Percentiles rank a stretch among this genome's conserved stretches.
phyloP scores from a whole-genome alignment of 1,140 invertebrate genomes.

The Megathymus violae region DNA sequence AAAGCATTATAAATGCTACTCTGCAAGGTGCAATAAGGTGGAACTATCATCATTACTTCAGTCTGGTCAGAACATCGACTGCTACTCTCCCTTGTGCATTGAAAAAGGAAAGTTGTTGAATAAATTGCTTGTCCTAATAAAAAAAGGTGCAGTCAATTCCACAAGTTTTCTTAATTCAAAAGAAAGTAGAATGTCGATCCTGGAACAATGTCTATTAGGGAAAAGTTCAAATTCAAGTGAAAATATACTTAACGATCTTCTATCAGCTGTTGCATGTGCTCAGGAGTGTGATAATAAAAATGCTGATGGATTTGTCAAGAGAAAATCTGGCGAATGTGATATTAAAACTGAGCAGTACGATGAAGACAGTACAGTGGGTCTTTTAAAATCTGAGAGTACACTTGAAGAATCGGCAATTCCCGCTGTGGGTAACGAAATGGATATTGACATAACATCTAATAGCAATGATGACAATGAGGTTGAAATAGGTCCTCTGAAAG shows the following conservation, averaged over 20 bases:
- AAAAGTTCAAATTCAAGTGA: slow-evolving; percentile 82
- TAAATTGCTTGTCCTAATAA: slow-evolving; percentile 87
- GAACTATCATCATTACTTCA: slow-evolving; percentile 61
- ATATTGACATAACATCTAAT: slow-evolving; percentile 77
- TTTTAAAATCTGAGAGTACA: slow-evolving; percentile 73
- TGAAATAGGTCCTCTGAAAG: slow-evolving; percentile 79
- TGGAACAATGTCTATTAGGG: slow-evolving; percentile 78
- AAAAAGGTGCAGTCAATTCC: slow-evolving; percentile 84
- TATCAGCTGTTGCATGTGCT: slow-evolving; percentile 84
- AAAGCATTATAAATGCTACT: slow-evolving; percentile 89
- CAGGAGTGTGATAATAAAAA: slow-evolving; percentile 82
- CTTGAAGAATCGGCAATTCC: slow-evolving; percentile 80
- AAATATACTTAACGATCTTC: slow-evolving; percentile 85
- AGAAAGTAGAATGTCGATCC: slow-evolving; percentile 76
- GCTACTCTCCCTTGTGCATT: slow-evolving; percentile 91
- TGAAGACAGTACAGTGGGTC: slow-evolving; percentile 43
- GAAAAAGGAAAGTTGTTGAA: slow-evolving; percentile 87
- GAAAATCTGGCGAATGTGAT: slow-evolving; percentile 77
- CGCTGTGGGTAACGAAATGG: slow-evolving; percentile 82
- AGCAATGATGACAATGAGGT: slow-evolving; percentile 76
- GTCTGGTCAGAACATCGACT: slow-evolving; percentile 84
- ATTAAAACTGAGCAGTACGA: slow-evolving; percentile 63
- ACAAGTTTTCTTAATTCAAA: slow-evolving; percentile 60
- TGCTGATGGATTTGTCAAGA: slow-evolving; percentile 74
- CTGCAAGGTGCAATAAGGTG: slow-evolving; percentile 87